Evolutionary conservation across 1,140 invertebrate species (phyloP).

Genomic region (Apis dorsata): DNA sequence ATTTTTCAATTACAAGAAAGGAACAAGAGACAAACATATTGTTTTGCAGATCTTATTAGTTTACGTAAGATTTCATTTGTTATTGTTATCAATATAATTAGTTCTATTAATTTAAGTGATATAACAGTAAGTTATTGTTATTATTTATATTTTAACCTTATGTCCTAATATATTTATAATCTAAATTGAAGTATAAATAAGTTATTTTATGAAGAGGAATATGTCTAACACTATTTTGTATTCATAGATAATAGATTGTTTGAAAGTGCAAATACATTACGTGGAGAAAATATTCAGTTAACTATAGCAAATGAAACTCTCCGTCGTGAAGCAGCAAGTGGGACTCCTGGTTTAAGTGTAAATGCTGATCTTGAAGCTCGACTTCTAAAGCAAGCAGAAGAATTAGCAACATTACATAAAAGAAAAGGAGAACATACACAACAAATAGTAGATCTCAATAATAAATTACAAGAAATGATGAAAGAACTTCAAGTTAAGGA

Average conservation of each 20-base stretch:
- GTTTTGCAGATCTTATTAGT: conserved; percentile 84
- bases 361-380: conserved; percentile 89
- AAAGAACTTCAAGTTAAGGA: conserved; percentile 88
- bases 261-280: conserved; percentile 88
- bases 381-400: conserved; percentile 92
- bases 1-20: conserved; percentile 81
- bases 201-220: background rate
- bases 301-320: conserved; percentile 92
- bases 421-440: conserved; percentile 95
- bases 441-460: conserved; percentile 94
- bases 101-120: background rate
- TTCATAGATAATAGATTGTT: conserved; percentile 91
- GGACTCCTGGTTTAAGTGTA: conserved; percentile 72
- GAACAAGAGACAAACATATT: conserved; percentile 81
- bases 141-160: background rate
- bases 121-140: background rate
- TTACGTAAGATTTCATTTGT: conserved; percentile 80
- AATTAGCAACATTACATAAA: conserved; percentile 93
- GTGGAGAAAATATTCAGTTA: conserved; percentile 90
- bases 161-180: background rate
- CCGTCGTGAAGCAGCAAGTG: conserved; percentile 81
- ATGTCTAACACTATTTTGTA: background rate
- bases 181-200: background rate
- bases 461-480: conserved; percentile 91
- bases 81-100: background rate